Conservation (phyloP, 2,797 vertebrate genomes). For the Lateolabrax maculatus region DNA sequence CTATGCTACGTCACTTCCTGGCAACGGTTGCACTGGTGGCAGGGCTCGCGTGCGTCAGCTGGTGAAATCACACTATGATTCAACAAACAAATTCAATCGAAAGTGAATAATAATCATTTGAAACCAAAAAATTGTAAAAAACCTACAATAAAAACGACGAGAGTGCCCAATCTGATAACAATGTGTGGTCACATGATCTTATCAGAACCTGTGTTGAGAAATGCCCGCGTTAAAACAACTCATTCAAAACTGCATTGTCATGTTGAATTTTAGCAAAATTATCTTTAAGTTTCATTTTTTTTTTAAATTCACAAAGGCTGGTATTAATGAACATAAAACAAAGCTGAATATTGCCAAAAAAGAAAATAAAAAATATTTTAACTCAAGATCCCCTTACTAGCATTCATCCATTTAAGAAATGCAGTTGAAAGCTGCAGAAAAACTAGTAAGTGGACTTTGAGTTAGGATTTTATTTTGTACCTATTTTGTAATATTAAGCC, state of each 20-base stretch:
- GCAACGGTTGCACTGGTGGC: conserved; percentile 37
- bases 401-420: background rate
- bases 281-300: too few species aligned
- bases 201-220: background rate
- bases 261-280: too few species aligned
- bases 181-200: background rate
- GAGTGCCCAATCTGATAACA: background rate
- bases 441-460: too few species aligned
- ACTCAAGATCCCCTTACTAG: background rate
- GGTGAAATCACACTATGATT: too few species aligned
- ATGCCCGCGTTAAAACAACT: too few species aligned
- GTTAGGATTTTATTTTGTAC: too few species aligned
- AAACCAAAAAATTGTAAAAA: background rate
- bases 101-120: too few species aligned
- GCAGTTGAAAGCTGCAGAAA: background rate
- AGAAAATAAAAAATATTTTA: background rate
- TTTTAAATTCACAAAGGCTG: background rate
- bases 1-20: conserved; percentile 84
- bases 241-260: too few species aligned
- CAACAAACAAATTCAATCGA: background rate
- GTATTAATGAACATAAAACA: background rate
- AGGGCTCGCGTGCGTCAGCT: too few species aligned
- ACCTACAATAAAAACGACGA: too few species aligned
- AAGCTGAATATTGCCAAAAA: background rate
- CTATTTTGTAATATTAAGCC: background rate